These are phyloP conservation scores for Chromobotia macracanthus DNA, from an alignment of 2,797 vertebrate species.

Conservation along the genomic window DNA sequence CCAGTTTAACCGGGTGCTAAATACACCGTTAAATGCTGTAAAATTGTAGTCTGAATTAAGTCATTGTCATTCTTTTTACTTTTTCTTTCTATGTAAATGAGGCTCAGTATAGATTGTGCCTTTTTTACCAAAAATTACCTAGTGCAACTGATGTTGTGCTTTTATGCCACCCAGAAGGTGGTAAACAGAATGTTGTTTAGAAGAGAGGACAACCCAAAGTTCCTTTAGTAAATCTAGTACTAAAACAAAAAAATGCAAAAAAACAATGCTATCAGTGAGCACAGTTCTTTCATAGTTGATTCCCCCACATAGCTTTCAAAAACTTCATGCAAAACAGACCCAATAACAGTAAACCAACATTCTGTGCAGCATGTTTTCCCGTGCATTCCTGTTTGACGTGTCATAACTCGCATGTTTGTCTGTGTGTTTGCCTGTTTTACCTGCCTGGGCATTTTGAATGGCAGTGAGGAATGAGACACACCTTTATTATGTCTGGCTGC, in stretches of 20 bases:
- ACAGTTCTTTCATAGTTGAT: not conserved
- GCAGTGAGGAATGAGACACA: constrained; percentile 46
- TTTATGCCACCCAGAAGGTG: not conserved
- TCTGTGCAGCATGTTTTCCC: constrained; percentile 31
- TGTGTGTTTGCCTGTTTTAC: constrained; percentile 29
- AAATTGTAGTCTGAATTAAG: not conserved
- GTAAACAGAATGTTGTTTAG: no score
- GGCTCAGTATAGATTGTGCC: not conserved
- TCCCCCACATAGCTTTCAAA: not conserved
- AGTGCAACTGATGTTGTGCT: no score
- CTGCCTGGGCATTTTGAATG: constrained; percentile 21
- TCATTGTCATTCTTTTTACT: not conserved
- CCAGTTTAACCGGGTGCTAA: not conserved
- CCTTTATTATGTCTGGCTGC: constrained; percentile 52
- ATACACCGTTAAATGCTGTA: not conserved
- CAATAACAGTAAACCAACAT: not conserved
- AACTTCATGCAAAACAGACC: not conserved
- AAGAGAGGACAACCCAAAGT: not conserved
- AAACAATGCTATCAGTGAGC: not conserved
- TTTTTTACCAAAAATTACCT: not conserved
- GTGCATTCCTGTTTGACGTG: constrained; percentile 47
- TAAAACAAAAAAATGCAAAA: constrained; percentile 5
- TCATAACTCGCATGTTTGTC: constrained; percentile 51
- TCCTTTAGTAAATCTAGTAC: no score
- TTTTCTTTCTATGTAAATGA: not conserved